Percentiles rank a stretch among this genome's conserved stretches.
phyloP scores from a whole-genome alignment of 2,113 vertebrate genomes.

The Salvelinus sp. region DNA sequence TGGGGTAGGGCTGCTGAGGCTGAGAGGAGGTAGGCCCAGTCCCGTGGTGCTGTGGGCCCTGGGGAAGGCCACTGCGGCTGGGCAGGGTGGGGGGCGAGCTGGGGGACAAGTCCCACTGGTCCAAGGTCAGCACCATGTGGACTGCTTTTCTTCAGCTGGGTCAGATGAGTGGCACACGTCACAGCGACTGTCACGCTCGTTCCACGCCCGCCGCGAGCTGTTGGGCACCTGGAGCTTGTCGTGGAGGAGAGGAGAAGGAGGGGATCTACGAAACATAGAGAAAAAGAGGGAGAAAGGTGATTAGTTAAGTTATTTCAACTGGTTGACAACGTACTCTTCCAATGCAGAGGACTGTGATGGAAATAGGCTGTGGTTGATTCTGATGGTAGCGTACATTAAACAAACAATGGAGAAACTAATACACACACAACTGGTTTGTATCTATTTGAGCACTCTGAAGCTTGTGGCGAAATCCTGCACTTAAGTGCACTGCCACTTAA shows the following conservation, averaged over 20 bases:
- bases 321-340: no score
- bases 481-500: no score
- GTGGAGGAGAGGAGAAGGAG: slow-evolving; percentile 88
- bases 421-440: not conserved
- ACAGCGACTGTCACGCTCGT: slow-evolving; percentile 91
- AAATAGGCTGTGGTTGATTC: no score
- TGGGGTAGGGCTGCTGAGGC: slow-evolving; percentile 68
- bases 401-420: not conserved
- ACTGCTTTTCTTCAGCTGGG: slow-evolving; percentile 94
- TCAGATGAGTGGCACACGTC: slow-evolving; percentile 94
- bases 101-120: slow-evolving; percentile 84
- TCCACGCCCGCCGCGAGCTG: slow-evolving; percentile 91
- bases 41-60: slow-evolving; percentile 48
- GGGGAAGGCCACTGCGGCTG: slow-evolving; percentile 44
- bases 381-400: not conserved
- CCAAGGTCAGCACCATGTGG: slow-evolving; percentile 89
- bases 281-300: slow-evolving; percentile 33
- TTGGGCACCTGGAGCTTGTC: slow-evolving; percentile 95
- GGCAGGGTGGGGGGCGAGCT: slow-evolving; percentile 79
- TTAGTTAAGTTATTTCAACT: not conserved
- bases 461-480: no score
- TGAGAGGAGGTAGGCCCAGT: slow-evolving; percentile 79
- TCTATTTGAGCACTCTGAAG: not conserved
- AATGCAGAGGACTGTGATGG: no score
- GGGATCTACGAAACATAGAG: slow-evolving; percentile 74